Evolutionary conservation across 2,888 invertebrate genomes (phyloP).

Genomic region (Agrilus biguttatus): DNA sequence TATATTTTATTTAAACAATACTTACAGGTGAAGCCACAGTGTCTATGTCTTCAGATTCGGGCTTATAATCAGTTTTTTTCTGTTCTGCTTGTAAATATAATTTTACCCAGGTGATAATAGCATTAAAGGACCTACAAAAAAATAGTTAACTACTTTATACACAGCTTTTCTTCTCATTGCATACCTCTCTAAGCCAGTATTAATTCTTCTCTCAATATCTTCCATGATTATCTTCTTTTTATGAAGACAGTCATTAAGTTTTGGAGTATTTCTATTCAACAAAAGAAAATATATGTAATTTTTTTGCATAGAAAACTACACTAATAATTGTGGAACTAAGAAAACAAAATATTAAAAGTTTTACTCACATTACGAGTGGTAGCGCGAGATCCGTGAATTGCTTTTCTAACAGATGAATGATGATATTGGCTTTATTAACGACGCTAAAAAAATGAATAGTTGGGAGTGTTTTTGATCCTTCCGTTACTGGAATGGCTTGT

Average conservation of each 20-base stretch:
- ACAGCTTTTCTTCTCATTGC: not conserved
- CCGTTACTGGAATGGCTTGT: constrained; percentile 77
- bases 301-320: constrained; percentile 4
- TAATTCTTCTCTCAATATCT: constrained; percentile 82
- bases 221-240: constrained; percentile 76
- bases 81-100: constrained; percentile 83
- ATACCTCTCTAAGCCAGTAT: constrained; percentile 62
- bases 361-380: constrained; percentile 68
- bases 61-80: constrained; percentile 87
- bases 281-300: constrained; percentile 1
- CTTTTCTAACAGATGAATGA: constrained; percentile 85
- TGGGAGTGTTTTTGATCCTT: constrained; percentile 63
- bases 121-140: constrained; percentile 52
- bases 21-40: constrained; percentile 68
- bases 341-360: too few species aligned
- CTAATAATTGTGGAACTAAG: constrained; percentile 1
- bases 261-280: constrained; percentile 60
- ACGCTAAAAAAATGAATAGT: constrained; percentile 88
- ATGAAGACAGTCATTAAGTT: constrained; percentile 76
- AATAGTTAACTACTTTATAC: constrained; percentile 11
- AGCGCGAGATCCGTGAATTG: constrained; percentile 81
- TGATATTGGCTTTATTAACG: constrained; percentile 84
- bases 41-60: constrained; percentile 69
- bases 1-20: constrained; percentile 1
- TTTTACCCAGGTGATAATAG: constrained; percentile 84